Evolutionary conservation across 2,888 invertebrate genomes (phyloP).

Genomic region (Drosophila neonasuta): DNA sequence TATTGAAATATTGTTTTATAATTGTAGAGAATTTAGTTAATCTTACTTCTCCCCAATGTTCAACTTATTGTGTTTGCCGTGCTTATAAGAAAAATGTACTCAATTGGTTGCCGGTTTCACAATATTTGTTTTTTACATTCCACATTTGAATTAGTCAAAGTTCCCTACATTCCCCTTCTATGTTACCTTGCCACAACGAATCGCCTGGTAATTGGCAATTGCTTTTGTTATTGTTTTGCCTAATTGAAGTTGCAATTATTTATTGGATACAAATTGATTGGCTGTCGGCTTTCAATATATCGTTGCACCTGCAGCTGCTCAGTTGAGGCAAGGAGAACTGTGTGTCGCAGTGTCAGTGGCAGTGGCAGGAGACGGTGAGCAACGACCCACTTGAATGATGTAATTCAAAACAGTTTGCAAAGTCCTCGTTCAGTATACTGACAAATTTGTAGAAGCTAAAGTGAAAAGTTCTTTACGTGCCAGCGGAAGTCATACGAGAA

Average conservation of each 20-base stretch:
- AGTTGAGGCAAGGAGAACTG: conserved; percentile 1
- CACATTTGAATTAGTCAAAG: conserved; percentile 42
- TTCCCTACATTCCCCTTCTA: neutral
- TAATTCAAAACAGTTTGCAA: conserved; percentile 61
- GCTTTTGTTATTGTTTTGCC: conserved; percentile 45
- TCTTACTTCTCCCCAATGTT: neutral
- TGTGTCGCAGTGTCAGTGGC: neutral
- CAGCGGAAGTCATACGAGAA: conserved; percentile 45
- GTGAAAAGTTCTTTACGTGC: conserved; percentile 57
- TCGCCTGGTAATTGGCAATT: conserved; percentile 63
- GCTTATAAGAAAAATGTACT: conserved; percentile 5
- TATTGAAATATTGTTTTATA: too few species aligned
- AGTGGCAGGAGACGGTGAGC: neutral
- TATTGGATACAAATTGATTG: conserved; percentile 72
- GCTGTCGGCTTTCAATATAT: conserved; percentile 35
- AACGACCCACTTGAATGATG: conserved; percentile 42
- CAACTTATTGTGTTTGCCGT: conserved; percentile 1
- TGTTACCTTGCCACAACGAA: neutral
- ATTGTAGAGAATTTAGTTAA: neutral
- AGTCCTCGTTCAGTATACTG: conserved; percentile 51
- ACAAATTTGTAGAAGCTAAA: conserved; percentile 63
- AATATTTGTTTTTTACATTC: conserved; percentile 36
- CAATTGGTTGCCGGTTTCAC: conserved; percentile 12
- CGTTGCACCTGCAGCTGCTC: conserved; percentile 46
- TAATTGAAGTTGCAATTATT: conserved; percentile 78